phyloP scores from a whole-genome alignment of 2,797 vertebrate genomes.

The Chrysocyon brachyurus region DNA sequence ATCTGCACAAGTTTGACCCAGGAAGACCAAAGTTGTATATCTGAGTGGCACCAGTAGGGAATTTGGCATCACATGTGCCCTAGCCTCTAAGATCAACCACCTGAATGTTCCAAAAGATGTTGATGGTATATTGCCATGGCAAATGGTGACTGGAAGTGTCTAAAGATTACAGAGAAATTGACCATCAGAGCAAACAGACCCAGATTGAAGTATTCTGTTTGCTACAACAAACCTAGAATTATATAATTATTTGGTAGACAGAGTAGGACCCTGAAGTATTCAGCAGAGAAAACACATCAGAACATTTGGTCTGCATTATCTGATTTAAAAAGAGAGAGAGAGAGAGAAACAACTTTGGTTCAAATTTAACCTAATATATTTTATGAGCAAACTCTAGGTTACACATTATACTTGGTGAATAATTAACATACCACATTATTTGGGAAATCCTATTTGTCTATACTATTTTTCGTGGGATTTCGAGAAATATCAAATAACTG shows the following conservation, averaged over 20 bases:
- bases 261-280: neutral
- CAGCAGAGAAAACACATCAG: neutral
- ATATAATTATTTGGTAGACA: neutral
- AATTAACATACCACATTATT: neutral
- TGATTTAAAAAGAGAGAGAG: neutral
- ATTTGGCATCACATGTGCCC: neutral
- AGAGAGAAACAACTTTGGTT: neutral
- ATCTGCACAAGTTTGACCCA: neutral
- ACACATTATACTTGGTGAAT: neutral
- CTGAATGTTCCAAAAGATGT: neutral
- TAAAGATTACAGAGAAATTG: neutral
- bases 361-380: neutral
- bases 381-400: neutral
- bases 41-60: neutral
- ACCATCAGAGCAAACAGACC: constrained; percentile 89
- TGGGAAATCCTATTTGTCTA: neutral
- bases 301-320: neutral
- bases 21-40: neutral
- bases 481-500: neutral
- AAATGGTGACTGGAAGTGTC: neutral
- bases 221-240: neutral
- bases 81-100: neutral
- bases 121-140: neutral
- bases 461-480: neutral
- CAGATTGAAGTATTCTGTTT: constrained; percentile 89